These are phyloP conservation scores for Agrochola lota DNA, from an alignment of 2,888 invertebrate species.

Conservation along the genomic window DNA sequence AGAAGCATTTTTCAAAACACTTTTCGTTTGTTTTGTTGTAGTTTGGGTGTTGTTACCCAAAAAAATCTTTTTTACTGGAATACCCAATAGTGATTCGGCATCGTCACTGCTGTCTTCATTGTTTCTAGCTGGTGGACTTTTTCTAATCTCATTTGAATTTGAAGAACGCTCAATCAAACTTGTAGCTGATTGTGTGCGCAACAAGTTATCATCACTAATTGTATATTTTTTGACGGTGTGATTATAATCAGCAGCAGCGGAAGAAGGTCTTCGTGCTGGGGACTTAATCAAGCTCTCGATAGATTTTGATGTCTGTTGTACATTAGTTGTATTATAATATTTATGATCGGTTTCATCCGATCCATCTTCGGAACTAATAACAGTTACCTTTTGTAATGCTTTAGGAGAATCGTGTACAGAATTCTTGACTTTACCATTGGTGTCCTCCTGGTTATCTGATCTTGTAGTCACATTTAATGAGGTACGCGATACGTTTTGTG, in stretches of 20 bases:
- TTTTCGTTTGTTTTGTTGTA: constrained; percentile 84
- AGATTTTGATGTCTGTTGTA: constrained; percentile 75
- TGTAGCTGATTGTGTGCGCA: constrained; percentile 77
- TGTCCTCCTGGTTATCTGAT: constrained; percentile 23
- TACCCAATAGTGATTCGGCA: constrained; percentile 74
- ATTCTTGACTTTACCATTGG: constrained; percentile 33
- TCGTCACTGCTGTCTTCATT: constrained; percentile 76
- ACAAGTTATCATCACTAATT: constrained; percentile 67
- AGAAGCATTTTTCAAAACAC: constrained; percentile 91
- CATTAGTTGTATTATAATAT: constrained; percentile 67
- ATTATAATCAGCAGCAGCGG: constrained; percentile 74
- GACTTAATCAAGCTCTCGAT: constrained; percentile 83
- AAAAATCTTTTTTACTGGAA: constrained; percentile 71
- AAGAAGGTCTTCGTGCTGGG: constrained; percentile 81
- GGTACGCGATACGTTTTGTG: constrained; percentile 33
- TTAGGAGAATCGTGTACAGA: constrained; percentile 41
- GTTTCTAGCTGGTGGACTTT: constrained; percentile 51
- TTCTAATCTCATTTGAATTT: constrained; percentile 48
- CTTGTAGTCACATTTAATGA: constrained; percentile 25
- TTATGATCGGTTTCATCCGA: constrained; percentile 74
- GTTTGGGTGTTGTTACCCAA: constrained; percentile 76
- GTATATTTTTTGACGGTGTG: constrained; percentile 70
- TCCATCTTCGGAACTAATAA: constrained; percentile 67
- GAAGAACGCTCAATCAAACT: constrained; percentile 68
- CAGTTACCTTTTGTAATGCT: constrained; percentile 41